Evolutionary conservation across 2,797 vertebrate genomes (phyloP), one percentile per base, ranked within the genome.

Genomic region (Tolypeutes matacus): DNA sequence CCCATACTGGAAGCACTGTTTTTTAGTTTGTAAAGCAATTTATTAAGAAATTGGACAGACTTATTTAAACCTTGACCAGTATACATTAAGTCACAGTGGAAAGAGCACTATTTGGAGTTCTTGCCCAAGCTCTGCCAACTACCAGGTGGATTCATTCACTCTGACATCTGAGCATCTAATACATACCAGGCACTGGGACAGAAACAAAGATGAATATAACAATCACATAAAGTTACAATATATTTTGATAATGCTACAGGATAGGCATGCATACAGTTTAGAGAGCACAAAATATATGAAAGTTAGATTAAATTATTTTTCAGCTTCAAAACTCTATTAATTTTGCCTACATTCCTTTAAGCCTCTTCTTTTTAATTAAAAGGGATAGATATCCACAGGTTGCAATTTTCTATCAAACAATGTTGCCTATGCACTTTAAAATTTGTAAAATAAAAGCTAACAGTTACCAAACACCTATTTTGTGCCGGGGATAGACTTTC

Each of bases 251-350:
- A 69, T 89, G 23, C 53, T 69, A 92, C 7, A 77, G 93, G 34
- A 82, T 25, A 81, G 51, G 25, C 7, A 96, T 60, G 39, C 18
- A 82, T 62, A 80, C 93, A 88, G 49, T 86, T 89, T 72, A 94
- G 1, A 90, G 29, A 42, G 20, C 14, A 76, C 7, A 86, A 91
- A 96, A 60, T 36, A 91, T 51, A 86, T 62, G 17, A 87, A 96
- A 90, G 31, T 80, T 49, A 69, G 7, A 90, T 46, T 81, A 88
- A 67, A 72, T 82, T 7, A 86, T 72, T 53, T 96, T 94, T 91
- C 89, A 89, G 78, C 34, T 95, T 20, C 39, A 70, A 89, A 89
- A 76, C 53, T 89, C 56, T 81, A 95, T 56, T 87, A 96, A 80
- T 72, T 76, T 86, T 93, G 78, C 67, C 53, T 88, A 84, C 69